Base-by-base conservation (phyloP, 2,888 invertebrate species). In the Eupithecia dodoneata region DNA sequence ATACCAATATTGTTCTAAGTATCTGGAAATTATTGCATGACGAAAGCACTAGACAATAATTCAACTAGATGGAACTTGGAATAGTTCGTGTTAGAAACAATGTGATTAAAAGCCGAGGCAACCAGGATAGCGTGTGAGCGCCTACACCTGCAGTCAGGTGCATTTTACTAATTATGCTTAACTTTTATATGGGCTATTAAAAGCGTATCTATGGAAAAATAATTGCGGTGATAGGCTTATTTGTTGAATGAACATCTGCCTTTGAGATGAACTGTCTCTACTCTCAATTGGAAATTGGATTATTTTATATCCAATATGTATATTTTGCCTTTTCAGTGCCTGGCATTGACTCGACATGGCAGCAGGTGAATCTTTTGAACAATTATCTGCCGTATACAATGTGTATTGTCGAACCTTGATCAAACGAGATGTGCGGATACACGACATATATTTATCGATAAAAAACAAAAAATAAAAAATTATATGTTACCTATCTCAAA, bases 131-230 rank as follows among this genome's bases (percentile, higher is more conserved):
- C 76, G 73, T 71, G 74, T 67, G 42, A 44, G 47, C 59, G 52
- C 63, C 42, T 75, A 66, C 77, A 80, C 76, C 79, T 79, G 79
- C 79, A 76, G 75, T 81, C 78, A 71, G 73, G 72, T 80, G 79
- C 73, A 80, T 5, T 66, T 30, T 52, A 76, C 69, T 76, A 70
- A 76, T 72, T 73, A 76, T 76, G 71, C 73, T 74, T 72, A 71
- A 76, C 45, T 49, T 73, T 76, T 80, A 75, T 71, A 49, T 67
- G 65, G 63, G 41, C 63, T 59, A 76, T 69, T 72, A 76, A 74
- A 79, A 49, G 49, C 15, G 59, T 72, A n/a, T 76, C 75, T 75
- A 79, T 78, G 79, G 18, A 71, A 78, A 10, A 52, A 65, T 12
- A 63, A 73, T 71, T 59, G 69, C 41, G 30, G 44, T 55, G 71